phyloP scores from a whole-genome alignment of 2,888 invertebrate genomes.

The Acrobeloides nanus region DNA sequence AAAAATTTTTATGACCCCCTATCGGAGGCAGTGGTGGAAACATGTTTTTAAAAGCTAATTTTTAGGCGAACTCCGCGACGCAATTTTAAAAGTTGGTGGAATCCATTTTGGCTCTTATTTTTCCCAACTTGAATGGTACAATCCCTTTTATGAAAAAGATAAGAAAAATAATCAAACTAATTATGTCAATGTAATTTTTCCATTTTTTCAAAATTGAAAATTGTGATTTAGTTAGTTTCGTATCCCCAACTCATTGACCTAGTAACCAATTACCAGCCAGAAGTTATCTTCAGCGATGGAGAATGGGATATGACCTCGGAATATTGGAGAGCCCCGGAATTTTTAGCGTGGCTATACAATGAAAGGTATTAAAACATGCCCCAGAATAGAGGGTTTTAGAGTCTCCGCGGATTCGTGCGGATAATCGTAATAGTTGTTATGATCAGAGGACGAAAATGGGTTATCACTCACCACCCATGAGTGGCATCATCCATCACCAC shows the following conservation, averaged over 20 bases:
- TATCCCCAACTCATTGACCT: constrained; percentile 49
- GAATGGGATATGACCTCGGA: constrained; percentile 70
- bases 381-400: no score
- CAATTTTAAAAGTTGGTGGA: constrained; percentile 11
- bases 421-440: no score
- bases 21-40: no score
- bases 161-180: constrained; percentile 24
- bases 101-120: constrained; percentile 51
- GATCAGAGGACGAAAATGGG: no score
- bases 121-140: constrained; percentile 50
- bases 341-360: constrained; percentile 85
- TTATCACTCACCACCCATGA: no score
- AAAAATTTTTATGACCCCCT: no score
- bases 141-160: constrained; percentile 41
- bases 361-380: no score
- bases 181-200: no score
- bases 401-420: no score
- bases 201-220: constrained; percentile 1
- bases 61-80: background rate
- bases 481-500: no score
- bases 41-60: no score
- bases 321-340: constrained; percentile 77
- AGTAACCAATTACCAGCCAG: constrained; percentile 59
- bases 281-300: constrained; percentile 82
- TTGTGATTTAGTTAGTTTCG: constrained; percentile 30